Evolutionary conservation across 2,113 vertebrate genomes (phyloP).

Genomic region (Macrotis lagotis): DNA sequence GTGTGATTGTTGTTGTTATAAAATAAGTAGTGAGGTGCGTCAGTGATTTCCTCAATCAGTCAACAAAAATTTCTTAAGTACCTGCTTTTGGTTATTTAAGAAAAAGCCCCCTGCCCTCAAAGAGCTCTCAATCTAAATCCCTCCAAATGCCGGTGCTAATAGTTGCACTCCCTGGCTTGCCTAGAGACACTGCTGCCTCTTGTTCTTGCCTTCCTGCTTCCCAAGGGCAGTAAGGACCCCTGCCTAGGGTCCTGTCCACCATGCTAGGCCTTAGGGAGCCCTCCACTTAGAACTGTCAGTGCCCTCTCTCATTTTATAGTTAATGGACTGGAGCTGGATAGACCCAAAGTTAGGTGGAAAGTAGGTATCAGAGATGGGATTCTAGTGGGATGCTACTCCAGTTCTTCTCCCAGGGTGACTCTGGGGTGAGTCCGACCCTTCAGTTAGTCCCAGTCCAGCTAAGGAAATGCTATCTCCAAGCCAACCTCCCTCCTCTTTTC

Average conservation of each 20-base stretch:
- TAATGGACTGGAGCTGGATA: not conserved
- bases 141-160: not conserved
- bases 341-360: not conserved
- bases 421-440: not conserved
- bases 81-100: too few species aligned
- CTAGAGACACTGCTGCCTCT: too few species aligned
- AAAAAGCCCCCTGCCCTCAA: not conserved
- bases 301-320: too few species aligned
- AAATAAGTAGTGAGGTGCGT: not conserved
- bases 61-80: not conserved
- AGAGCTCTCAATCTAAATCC: not conserved
- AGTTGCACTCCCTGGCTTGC: accelerated
- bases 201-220: too few species aligned
- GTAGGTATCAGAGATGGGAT: not conserved
- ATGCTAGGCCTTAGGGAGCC: not conserved
- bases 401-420: not conserved
- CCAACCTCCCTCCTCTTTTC: not conserved
- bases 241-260: not conserved
- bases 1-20: too few species aligned
- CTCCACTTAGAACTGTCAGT: not conserved
- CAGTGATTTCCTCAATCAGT: not conserved
- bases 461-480: not conserved
- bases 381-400: too few species aligned
- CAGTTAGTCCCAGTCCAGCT: not conserved
- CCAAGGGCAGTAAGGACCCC: too few species aligned